phyloP scores from a whole-genome alignment of 23 tunicate species.

The Trididemnum clinides region DNA sequence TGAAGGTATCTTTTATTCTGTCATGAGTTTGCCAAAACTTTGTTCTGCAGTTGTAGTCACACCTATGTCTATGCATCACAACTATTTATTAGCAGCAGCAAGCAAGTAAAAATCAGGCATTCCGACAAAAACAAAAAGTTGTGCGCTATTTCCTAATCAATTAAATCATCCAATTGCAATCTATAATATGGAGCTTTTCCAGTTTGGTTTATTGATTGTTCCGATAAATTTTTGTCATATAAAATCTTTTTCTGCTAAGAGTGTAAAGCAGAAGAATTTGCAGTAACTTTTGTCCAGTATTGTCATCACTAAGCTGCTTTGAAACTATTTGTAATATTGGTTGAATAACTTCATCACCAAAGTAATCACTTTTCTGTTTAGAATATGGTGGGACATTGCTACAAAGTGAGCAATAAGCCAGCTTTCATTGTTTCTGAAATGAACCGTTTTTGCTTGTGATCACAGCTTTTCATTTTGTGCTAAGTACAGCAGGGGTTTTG shows the following conservation, averaged over 20 bases:
- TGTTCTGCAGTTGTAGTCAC: not conserved
- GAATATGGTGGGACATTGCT: not conserved
- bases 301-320: not conserved
- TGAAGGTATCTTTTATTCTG: not conserved
- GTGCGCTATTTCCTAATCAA: not conserved
- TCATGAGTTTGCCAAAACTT: not conserved
- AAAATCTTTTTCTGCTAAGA: not conserved
- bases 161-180: not conserved
- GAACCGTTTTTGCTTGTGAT: not conserved
- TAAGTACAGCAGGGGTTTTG: not conserved
- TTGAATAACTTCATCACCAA: not conserved
- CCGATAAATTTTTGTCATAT: not conserved
- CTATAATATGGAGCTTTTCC: not conserved
- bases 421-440: not conserved
- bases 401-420: not conserved
- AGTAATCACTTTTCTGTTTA: not conserved
- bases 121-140: not conserved
- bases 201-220: not conserved
- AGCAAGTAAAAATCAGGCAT: not conserved
- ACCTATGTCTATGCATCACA: slow-evolving; percentile 1
- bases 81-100: not conserved
- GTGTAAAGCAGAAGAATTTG: no score
- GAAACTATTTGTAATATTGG: not conserved
- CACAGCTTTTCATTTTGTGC: not conserved
- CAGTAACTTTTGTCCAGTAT: not conserved